Base-by-base conservation (phyloP, 2,797 vertebrate species). In the Oreonectes daqikongensis region DNA sequence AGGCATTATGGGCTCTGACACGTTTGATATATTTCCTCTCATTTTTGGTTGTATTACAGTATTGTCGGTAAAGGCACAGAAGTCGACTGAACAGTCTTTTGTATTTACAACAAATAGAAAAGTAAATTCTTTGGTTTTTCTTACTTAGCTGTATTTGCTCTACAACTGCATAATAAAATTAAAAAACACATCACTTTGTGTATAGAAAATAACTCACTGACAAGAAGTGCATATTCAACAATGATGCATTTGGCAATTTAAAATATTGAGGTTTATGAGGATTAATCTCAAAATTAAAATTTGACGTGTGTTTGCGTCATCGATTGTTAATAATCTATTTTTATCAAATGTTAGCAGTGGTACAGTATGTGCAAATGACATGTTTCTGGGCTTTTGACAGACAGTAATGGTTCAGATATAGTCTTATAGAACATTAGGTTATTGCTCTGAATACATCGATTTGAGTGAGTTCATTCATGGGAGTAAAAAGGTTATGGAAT, bases 41-140 rank as follows among this genome's bases (percentile, higher is more conserved):
- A 35, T 70, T 59, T 66, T 75, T 55, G 48, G 50, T 44, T 42
- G 22, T 42, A 42, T 42, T 14, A 50, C 53, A 79, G 52, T 74
- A 40, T 63, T 9, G 48, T 59, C 71, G 48, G 55, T 60, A 69
- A 78, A 85, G 79, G 84, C 78, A 79, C 69, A 69, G 26, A 42
- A 57, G 44, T 14, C 44, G 60, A 20, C 42, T 63, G 57, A 72
- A 69, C 61, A 52, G 20, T 44, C 40, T 59, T 80, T 52, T 22
- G 14, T 77, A 78, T 75, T 46, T 68, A 75, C 60, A 75, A 9
- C 30, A 64, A 63, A 52, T 24, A 42, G 8, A 20, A 71, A 76
- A 79, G 69, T 46, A 66, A 30, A 53, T 22, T 78, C 55, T 69
- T 67, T 75, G 46, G 14, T 69, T 75, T 76, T 61, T 42, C 61